Percentiles rank a stretch among this genome's conserved stretches.
Evolutionary conservation across 2,797 vertebrate genomes (phyloP).

Genomic region (Orientallactaga sibirica): DNA sequence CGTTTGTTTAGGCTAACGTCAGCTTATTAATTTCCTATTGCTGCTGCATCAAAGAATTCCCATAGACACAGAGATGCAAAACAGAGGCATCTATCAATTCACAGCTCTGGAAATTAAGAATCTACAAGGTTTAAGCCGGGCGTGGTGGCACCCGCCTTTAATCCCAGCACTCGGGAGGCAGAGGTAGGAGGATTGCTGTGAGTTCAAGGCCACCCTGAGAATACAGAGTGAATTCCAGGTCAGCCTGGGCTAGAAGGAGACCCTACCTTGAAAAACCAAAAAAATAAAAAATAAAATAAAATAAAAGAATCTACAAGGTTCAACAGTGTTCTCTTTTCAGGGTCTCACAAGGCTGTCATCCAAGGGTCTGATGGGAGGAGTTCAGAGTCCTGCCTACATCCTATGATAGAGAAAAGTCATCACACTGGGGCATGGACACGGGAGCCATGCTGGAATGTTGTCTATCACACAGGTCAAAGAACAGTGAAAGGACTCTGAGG

Average conservation of each 20-base stretch:
- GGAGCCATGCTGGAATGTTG: background rate
- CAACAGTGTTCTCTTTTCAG: background rate
- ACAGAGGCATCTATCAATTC: background rate
- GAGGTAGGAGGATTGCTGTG: too few relatives aligned
- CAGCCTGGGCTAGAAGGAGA: too few relatives aligned
- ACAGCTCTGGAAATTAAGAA: background rate
- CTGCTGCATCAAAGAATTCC: background rate
- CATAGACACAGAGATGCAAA: background rate
- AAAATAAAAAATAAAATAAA: too few relatives aligned
- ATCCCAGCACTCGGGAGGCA: too few relatives aligned
- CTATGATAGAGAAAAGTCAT: background rate
- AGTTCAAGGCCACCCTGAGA: too few relatives aligned
- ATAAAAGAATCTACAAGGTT: background rate
- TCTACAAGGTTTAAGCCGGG: background rate
- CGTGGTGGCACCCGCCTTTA: too few relatives aligned
- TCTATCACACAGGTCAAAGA: background rate
- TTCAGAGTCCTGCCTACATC: background rate
- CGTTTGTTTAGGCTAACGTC: background rate
- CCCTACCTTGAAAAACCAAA: too few relatives aligned
- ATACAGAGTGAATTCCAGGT: too few relatives aligned
- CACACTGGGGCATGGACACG: background rate
- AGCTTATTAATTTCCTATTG: conserved; percentile 37
- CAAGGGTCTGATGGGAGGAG: background rate
- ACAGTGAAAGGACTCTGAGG: background rate
- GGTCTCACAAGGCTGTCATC: background rate